Conservation (phyloP, 1,140 invertebrate genomes). For the Sycophila sp. region DNA sequence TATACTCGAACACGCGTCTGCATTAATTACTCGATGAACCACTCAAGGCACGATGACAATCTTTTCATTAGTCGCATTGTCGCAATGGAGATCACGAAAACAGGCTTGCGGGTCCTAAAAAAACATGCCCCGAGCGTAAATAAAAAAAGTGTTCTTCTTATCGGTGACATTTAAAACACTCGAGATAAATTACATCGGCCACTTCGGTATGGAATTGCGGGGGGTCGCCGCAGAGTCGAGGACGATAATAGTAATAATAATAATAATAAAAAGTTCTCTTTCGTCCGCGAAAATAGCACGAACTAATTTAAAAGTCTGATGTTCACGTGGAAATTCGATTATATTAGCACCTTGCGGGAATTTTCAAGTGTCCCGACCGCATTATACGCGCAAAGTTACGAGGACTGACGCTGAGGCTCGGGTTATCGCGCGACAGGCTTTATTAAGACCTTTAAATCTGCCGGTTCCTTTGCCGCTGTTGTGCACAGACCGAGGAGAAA, state of each 20-base stretch:
- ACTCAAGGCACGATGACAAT: too few species aligned
- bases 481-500: background rate
- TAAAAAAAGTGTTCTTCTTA: background rate
- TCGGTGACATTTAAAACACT: background rate
- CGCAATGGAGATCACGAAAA: too few species aligned
- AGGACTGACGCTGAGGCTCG: too few species aligned
- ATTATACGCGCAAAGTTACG: too few species aligned
- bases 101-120: too few species aligned
- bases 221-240: background rate
- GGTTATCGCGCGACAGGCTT: background rate
- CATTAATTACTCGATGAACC: too few species aligned
- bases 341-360: background rate
- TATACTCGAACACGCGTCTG: too few species aligned
- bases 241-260: background rate
- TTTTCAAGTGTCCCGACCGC: background rate
- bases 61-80: too few species aligned
- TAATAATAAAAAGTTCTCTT: too few species aligned
- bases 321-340: background rate
- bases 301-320: conserved; percentile 1
- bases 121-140: too few species aligned
- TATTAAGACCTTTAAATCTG: background rate
- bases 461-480: too few species aligned
- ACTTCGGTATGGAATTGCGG: background rate
- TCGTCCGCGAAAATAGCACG: background rate
- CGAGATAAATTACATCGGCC: background rate